Percentiles rank a stretch among this genome's conserved stretches.
phyloP scores from a whole-genome alignment of 1,140 invertebrate species.

The Ganaspis sp. region DNA sequence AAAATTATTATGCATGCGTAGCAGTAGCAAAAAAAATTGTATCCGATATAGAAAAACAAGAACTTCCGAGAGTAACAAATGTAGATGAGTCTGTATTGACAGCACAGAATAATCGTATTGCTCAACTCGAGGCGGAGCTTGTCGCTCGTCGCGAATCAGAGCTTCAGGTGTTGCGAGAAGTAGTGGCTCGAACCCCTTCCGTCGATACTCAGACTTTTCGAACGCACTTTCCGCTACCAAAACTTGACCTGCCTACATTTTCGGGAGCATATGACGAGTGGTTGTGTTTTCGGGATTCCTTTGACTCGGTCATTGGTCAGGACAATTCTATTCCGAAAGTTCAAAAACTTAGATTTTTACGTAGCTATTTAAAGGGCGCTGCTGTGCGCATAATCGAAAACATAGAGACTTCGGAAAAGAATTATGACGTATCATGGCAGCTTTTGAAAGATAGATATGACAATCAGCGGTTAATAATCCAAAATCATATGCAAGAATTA shows the following conservation, averaged over 20 bases:
- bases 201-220: too few relatives aligned
- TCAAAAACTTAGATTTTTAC: not conserved
- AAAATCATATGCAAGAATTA: conserved; percentile 61
- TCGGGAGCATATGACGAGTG: not conserved
- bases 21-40: not conserved
- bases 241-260: not conserved
- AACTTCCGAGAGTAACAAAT: not conserved
- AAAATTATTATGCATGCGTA: not conserved
- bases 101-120: not conserved
- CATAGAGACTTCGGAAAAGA: conserved; percentile 59
- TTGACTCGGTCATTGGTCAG: not conserved
- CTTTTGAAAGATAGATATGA: conserved; percentile 65
- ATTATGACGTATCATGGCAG: conserved; percentile 64
- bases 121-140: not conserved
- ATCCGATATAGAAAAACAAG: not conserved
- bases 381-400: conserved; percentile 45
- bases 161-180: not conserved
- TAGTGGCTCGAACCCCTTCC: too few relatives aligned
- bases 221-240: not conserved
- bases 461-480: conserved; percentile 62
- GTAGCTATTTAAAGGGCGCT: not conserved
- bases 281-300: not conserved
- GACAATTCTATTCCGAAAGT: not conserved
- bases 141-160: not conserved
- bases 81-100: not conserved